phyloP scores from a whole-genome alignment of 2,113 vertebrate genomes.

The Desmodus rotundus region DNA sequence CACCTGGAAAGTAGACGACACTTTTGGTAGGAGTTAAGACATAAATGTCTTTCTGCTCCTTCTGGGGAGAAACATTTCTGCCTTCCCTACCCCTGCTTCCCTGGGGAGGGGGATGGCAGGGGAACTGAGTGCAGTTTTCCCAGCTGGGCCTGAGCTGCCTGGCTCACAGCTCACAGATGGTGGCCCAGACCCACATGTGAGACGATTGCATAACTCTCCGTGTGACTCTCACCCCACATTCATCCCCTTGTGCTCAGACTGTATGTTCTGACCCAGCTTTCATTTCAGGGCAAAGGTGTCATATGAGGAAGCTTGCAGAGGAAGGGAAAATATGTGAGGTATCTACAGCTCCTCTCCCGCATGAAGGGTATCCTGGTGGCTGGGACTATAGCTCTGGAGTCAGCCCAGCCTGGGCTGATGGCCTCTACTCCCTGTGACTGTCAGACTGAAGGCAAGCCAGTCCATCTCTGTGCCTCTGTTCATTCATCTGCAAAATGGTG shows the following conservation, averaged over 20 bases:
- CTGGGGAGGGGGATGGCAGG: background rate
- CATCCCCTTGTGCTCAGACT: background rate
- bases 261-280: background rate
- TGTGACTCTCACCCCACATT: background rate
- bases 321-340: background rate
- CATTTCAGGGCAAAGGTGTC: background rate
- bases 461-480: background rate
- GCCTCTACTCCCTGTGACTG: background rate
- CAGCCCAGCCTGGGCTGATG: background rate
- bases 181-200: background rate
- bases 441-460: background rate
- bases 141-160: background rate
- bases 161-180: background rate
- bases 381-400: background rate
- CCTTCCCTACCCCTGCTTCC: background rate
- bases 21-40: background rate
- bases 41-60: background rate
- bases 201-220: background rate
- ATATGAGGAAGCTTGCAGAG: background rate
- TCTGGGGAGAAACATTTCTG: background rate
- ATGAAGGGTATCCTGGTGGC: background rate
- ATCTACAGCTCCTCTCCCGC: background rate
- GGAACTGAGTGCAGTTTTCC: background rate
- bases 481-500: background rate
- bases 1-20: background rate